phyloP scores from a whole-genome alignment of 2,888 invertebrate species.

The Pyrrhopygopsis socrates region DNA sequence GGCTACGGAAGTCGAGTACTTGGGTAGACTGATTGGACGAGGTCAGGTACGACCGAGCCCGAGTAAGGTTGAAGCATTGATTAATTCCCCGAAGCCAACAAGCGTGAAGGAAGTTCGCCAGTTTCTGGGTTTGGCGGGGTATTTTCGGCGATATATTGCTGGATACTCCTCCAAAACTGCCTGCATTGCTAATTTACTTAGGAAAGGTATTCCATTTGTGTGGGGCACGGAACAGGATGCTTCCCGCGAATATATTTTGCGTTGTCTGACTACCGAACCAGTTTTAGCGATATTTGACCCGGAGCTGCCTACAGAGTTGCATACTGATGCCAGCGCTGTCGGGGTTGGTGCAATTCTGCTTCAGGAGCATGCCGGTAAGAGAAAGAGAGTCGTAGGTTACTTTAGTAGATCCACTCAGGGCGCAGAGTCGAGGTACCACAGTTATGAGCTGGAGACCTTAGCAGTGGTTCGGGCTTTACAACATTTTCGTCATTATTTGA shows the following conservation, averaged over 20 bases:
- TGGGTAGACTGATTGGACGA: no score
- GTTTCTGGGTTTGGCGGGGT: no score
- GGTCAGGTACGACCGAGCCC: no score
- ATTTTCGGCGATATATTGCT: no score
- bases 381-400: neutral
- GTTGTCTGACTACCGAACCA: neutral
- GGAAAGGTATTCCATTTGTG: no score
- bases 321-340: neutral
- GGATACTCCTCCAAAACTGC: no score
- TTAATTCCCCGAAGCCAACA: no score
- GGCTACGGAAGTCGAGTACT: no score
- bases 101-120: no score
- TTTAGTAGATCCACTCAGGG: neutral
- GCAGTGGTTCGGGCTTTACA: neutral
- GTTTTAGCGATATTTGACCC: neutral
- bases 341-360: neutral
- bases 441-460: neutral
- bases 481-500: neutral
- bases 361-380: neutral
- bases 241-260: neutral
- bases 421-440: neutral
- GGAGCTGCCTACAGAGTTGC: neutral
- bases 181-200: no score
- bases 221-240: neutral
- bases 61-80: no score